phyloP scores from a whole-genome alignment of 1,140 invertebrate genomes.

The Leguminivora glycinivorella region DNA sequence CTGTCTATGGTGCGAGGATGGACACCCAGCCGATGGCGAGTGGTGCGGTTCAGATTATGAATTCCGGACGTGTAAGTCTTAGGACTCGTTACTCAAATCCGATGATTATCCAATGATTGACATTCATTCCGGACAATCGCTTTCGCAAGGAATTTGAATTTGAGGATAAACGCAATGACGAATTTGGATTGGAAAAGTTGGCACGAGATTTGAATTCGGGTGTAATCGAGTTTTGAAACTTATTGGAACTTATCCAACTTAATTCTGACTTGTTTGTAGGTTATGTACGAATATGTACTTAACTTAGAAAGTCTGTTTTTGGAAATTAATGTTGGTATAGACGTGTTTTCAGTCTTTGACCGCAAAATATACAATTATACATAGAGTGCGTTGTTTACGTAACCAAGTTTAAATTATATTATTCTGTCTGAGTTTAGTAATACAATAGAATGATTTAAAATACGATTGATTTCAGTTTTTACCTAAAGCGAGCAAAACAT shows the following conservation, averaged over 20 bases:
- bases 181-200: conserved; percentile 15
- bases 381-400: not conserved
- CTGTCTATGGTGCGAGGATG: no score
- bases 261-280: not conserved
- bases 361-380: not conserved
- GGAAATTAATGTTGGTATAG: not conserved
- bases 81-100: not conserved
- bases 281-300: not conserved
- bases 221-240: conserved; percentile 8
- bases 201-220: not conserved
- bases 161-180: conserved; percentile 11
- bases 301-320: not conserved
- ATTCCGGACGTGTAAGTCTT: not conserved
- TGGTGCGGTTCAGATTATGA: not conserved
- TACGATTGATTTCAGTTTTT: no score
- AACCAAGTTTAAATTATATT: no score
- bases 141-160: conserved; percentile 12
- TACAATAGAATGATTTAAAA: no score
- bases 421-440: no score
- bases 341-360: no score
- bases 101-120: not conserved
- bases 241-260: conserved; percentile 7
- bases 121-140: conserved; percentile 5
- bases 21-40: no score
- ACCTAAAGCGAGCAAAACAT: no score